Percentiles rank a stretch among this genome's conserved stretches.
phyloP scores from a whole-genome alignment of 1,140 invertebrate species.

The Panagrolaimus sp. region DNA sequence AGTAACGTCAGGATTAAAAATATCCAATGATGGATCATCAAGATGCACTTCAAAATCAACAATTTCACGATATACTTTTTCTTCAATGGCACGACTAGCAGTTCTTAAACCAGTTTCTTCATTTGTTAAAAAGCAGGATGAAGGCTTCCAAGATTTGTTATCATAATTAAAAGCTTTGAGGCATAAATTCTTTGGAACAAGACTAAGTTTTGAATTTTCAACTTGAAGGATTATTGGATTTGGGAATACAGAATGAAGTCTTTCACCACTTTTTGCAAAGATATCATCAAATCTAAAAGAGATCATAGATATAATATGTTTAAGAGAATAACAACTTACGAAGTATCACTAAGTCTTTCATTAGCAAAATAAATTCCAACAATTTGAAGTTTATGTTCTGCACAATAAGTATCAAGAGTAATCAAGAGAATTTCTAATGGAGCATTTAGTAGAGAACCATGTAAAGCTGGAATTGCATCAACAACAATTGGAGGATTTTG shows the following conservation, averaged over 20 bases:
- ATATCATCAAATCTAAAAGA: constrained; percentile 35
- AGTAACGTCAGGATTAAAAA: constrained; percentile 28
- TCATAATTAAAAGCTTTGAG: constrained; percentile 27
- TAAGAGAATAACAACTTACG: constrained; percentile 17
- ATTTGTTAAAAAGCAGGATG: constrained; percentile 21
- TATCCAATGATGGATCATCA: constrained; percentile 29
- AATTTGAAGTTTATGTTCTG: constrained; percentile 30
- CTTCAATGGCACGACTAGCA: constrained; percentile 28
- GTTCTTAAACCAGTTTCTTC: background rate
- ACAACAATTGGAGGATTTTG: constrained; percentile 22
- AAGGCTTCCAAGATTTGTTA: constrained; percentile 24
- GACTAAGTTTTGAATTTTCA: constrained; percentile 33
- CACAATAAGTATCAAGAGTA: constrained; percentile 37
- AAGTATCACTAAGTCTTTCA: constrained; percentile 25
- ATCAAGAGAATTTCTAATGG: constrained; percentile 32
- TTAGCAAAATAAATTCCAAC: constrained; percentile 42
- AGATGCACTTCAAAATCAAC: constrained; percentile 41
- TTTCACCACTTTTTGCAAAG: constrained; percentile 15
- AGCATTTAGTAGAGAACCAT: constrained; percentile 27
- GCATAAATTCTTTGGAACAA: constrained; percentile 34
- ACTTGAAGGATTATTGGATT: constrained; percentile 23
- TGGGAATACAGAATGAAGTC: constrained; percentile 2
- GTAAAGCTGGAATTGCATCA: constrained; percentile 37
- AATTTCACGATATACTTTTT: constrained; percentile 37
- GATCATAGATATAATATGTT: background rate